Evolutionary conservation across 1,140 invertebrate species (phyloP).

Genomic region (Apis cerana): DNA sequence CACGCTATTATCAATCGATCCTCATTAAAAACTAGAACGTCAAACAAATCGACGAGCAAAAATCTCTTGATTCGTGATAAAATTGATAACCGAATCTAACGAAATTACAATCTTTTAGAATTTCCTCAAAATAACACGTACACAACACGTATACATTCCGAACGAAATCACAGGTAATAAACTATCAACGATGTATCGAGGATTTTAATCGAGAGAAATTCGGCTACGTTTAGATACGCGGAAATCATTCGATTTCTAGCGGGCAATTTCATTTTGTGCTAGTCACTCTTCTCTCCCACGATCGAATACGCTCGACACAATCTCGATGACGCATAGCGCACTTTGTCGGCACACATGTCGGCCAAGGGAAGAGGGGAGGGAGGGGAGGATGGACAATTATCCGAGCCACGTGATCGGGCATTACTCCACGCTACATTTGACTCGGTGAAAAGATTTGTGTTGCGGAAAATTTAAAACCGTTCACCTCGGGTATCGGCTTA

Average conservation of each 20-base stretch:
- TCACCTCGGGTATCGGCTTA: conserved; percentile 20
- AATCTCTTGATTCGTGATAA: too few relatives aligned
- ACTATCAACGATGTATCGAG: too few relatives aligned
- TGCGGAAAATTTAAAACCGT: conserved; percentile 39
- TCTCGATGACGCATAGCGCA: neutral
- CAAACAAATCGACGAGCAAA: too few relatives aligned
- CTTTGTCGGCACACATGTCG: neutral
- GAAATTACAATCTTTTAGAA: too few relatives aligned
- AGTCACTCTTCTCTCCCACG: too few relatives aligned
- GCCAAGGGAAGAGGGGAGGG: too few relatives aligned
- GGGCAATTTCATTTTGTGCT: neutral
- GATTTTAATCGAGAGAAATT: conserved; percentile 19
- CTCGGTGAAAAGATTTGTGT: conserved; percentile 38
- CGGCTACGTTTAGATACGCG: neutral
- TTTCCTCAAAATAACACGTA: too few relatives aligned
- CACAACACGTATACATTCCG: too few relatives aligned
- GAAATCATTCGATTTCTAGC: conserved; percentile 8
- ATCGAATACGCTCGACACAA: neutral
- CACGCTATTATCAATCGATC: too few relatives aligned
- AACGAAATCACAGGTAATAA: too few relatives aligned
- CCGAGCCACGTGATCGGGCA: neutral
- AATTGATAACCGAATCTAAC: too few relatives aligned
- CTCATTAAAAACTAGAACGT: too few relatives aligned
- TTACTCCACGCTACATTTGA: conserved; percentile 25
- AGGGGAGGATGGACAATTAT: conserved; percentile 15